Evolutionary conservation across 2,888 invertebrate species (phyloP).

Genomic region (Diplolepis rosae): DNA sequence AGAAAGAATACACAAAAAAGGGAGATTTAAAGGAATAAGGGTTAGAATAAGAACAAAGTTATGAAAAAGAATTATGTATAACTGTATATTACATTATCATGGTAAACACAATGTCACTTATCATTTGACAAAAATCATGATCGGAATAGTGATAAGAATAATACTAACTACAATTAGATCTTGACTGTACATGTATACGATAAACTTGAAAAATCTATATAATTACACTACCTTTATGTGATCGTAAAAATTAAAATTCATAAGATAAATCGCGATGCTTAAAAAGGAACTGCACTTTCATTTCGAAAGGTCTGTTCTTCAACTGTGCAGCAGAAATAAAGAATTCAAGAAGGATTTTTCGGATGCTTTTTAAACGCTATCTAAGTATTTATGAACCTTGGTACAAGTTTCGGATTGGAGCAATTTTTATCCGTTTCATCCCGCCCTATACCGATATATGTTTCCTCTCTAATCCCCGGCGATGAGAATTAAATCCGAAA

Average conservation of each 20-base stretch:
- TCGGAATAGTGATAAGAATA: conserved; percentile 56
- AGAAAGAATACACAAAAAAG: conserved; percentile 18
- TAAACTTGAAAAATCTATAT: conserved; percentile 57
- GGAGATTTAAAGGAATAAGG: conserved; percentile 36
- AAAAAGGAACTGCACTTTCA: conserved; percentile 48
- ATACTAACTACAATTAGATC: conserved; percentile 64
- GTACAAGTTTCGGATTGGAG: too few species aligned
- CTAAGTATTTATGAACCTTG: too few species aligned
- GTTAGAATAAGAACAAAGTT: conserved; percentile 10
- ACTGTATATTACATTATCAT: conserved; percentile 70
- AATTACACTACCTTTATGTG: conserved; percentile 61
- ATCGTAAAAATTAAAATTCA: conserved; percentile 62
- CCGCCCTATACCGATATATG: too few species aligned
- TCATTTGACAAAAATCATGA: conserved; percentile 47
- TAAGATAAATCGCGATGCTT: conserved; percentile 58
- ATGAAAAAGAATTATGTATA: conserved; percentile 53
- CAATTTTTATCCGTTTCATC: too few species aligned
- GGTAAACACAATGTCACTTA: conserved; percentile 69
- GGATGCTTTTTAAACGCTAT: background rate
- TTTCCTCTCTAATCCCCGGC: too few species aligned
- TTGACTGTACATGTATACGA: conserved; percentile 68
- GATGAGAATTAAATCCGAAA: too few species aligned
- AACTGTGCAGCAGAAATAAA: conserved; percentile 37
- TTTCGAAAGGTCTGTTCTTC: conserved; percentile 41
- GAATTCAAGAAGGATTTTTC: background rate